Percentiles rank a stretch among this genome's conserved stretches.
Conservation (phyloP, 1,140 invertebrate species). For the Saccostrea echinata region DNA sequence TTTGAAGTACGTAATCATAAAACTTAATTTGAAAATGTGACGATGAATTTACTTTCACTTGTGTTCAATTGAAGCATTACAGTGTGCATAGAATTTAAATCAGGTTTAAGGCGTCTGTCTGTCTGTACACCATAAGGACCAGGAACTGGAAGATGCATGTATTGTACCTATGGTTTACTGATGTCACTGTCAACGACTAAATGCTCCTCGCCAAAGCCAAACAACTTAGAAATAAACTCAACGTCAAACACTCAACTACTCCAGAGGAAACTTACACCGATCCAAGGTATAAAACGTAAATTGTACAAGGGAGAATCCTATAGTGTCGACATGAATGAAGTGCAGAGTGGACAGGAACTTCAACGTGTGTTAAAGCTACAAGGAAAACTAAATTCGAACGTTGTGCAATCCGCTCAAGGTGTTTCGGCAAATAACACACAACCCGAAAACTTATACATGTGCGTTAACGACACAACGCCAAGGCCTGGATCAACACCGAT, state of each 20-base stretch:
- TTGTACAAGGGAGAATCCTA: constrained; percentile 43
- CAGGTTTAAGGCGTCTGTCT: no score
- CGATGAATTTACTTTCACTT: no score
- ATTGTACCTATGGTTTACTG: constrained; percentile 36
- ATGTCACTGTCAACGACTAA: constrained; percentile 33
- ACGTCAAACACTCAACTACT: constrained; percentile 31
- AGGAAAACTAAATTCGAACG: no score
- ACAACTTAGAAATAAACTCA: constrained; percentile 16
- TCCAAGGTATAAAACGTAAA: constrained; percentile 44
- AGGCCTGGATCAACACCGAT: constrained; percentile 34
- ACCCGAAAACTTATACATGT: constrained; percentile 32
- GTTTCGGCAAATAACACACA: constrained; percentile 43
- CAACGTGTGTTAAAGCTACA: constrained; percentile 28
- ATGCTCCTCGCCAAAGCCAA: constrained; percentile 46
- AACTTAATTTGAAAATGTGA: no score
- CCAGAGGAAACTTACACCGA: constrained; percentile 35
- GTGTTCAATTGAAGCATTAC: no score
- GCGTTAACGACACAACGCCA: no score
- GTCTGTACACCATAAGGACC: not conserved
- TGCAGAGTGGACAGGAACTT: constrained; percentile 25
- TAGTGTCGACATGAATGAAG: constrained; percentile 49
- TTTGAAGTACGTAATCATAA: no score
- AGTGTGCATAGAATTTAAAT: no score
- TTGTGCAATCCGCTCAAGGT: constrained; percentile 32
- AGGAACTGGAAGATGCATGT: not conserved